phyloP scores from a whole-genome alignment of 2,113 vertebrate genomes.

The Speoplatyrhinus poulsoni region DNA sequence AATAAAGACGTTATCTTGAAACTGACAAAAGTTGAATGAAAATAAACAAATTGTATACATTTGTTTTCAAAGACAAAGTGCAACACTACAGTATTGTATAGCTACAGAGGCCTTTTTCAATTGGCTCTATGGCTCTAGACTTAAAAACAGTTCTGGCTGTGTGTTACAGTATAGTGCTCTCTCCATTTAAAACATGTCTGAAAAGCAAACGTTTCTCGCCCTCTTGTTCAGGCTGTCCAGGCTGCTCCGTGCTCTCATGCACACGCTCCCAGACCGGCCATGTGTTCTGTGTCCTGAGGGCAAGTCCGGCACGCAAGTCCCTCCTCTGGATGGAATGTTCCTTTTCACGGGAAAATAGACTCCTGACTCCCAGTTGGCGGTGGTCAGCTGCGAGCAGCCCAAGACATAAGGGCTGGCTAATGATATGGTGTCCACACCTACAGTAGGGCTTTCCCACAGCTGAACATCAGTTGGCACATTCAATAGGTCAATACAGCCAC shows the following conservation, averaged over 20 bases:
- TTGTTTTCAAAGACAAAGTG: background rate
- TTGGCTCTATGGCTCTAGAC: conserved; percentile 39
- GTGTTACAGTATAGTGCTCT: conserved; percentile 54
- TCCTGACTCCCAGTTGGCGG: conserved; percentile 23
- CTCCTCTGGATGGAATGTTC: conserved; percentile 59
- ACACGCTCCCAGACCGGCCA: conserved; percentile 57
- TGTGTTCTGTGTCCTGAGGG: conserved; percentile 66
- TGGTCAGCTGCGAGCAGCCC: conserved; percentile 38
- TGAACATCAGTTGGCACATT: conserved; percentile 61
- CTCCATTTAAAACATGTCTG: conserved; percentile 62
- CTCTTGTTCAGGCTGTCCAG: conserved; percentile 48
- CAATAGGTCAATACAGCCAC: conserved; percentile 44
- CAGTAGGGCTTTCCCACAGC: conserved; percentile 49
- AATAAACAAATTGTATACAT: background rate
- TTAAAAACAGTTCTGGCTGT: conserved; percentile 48
- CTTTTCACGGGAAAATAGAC: conserved; percentile 52
- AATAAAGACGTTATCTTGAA: background rate
- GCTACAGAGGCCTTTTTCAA: conserved; percentile 34
- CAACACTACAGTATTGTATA: background rate
- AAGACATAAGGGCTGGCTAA: conserved; percentile 36
- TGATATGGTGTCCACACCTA: conserved; percentile 58
- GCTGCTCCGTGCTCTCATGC: conserved; percentile 49
- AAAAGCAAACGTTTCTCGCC: conserved; percentile 64
- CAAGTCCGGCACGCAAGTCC: conserved; percentile 51
- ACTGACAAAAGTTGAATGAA: background rate